Evolutionary conservation across 2,888 invertebrate species (phyloP).

Genomic region (Meiosimyza decipiens): DNA sequence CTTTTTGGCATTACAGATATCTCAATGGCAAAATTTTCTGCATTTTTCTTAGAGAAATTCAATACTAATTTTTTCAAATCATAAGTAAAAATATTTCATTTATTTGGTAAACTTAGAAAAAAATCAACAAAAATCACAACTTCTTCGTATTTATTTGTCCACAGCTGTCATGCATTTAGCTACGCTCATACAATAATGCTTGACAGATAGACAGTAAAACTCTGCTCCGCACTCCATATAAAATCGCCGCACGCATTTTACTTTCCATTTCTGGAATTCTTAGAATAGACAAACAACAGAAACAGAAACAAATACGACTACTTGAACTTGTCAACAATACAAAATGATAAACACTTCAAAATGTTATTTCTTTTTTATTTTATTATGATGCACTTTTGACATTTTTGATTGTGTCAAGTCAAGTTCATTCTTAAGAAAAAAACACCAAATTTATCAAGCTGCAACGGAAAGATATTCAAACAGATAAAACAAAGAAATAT

Average conservation of each 20-base stretch:
- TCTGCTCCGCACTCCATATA: not conserved
- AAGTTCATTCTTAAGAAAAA: constrained; percentile 11
- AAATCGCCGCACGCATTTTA: constrained; percentile 16
- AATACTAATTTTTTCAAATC: not conserved
- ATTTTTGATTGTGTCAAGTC: constrained; percentile 18
- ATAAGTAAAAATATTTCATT: not conserved
- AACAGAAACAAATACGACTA: constrained; percentile 19
- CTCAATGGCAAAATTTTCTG: too few relatives aligned
- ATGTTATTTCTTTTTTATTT: not conserved
- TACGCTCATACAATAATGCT: constrained; percentile 3
- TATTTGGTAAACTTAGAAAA: too few relatives aligned
- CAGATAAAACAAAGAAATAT: too few relatives aligned
- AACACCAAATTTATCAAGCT: not conserved
- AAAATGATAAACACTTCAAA: constrained; percentile 13
- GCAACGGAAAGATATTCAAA: too few relatives aligned
- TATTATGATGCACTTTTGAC: constrained; percentile 32
- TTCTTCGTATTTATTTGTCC: not conserved
- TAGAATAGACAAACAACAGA: not conserved
- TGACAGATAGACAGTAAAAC: not conserved
- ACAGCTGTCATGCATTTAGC: constrained; percentile 28
- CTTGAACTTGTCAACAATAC: constrained; percentile 27
- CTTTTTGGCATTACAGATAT: too few relatives aligned
- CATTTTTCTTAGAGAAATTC: not conserved
- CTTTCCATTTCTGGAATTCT: constrained; percentile 6
- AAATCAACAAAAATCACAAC: constrained; percentile 11